Conservation (phyloP, 2,888 invertebrate genomes). For the Lithosia quadra region DNA sequence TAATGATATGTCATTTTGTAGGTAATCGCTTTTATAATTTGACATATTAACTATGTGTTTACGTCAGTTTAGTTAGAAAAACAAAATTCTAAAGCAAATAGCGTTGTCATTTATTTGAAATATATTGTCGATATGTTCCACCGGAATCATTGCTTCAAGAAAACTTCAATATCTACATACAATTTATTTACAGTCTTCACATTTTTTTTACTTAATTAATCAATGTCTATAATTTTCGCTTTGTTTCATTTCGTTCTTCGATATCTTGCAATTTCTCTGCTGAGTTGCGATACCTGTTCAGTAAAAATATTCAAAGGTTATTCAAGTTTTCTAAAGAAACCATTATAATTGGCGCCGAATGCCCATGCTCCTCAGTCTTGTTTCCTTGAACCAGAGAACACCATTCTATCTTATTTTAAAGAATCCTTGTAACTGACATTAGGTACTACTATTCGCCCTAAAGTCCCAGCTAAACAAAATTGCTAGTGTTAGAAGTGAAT, state of each 20-base stretch:
- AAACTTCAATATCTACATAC: conserved; percentile 64
- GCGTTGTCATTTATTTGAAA: conserved; percentile 43
- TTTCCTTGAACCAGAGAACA: too few relatives aligned
- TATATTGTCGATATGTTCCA: conserved; percentile 85
- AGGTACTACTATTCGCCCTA: too few relatives aligned
- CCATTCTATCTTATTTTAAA: too few relatives aligned
- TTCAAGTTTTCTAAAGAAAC: neutral
- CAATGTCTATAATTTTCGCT: conserved; percentile 70
- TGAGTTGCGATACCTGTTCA: conserved; percentile 65
- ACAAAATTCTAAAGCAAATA: conserved; percentile 28
- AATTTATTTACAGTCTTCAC: conserved; percentile 83
- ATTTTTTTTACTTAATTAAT: conserved; percentile 59
- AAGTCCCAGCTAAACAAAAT: too few relatives aligned
- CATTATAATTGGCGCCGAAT: too few relatives aligned
- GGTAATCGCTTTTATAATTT: neutral
- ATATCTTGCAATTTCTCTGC: conserved; percentile 66
- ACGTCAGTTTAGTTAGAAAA: conserved; percentile 20
- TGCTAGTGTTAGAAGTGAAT: too few relatives aligned
- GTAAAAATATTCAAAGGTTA: neutral
- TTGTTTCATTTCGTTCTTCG: conserved; percentile 72
- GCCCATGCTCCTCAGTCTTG: too few relatives aligned
- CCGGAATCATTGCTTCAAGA: conserved; percentile 72
- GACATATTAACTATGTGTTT: neutral
- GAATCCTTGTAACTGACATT: too few relatives aligned
- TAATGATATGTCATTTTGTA: neutral